These are phyloP conservation scores for Okapia johnstoni DNA, from an alignment of 2,113 vertebrate species.

Conservation along the genomic window DNA sequence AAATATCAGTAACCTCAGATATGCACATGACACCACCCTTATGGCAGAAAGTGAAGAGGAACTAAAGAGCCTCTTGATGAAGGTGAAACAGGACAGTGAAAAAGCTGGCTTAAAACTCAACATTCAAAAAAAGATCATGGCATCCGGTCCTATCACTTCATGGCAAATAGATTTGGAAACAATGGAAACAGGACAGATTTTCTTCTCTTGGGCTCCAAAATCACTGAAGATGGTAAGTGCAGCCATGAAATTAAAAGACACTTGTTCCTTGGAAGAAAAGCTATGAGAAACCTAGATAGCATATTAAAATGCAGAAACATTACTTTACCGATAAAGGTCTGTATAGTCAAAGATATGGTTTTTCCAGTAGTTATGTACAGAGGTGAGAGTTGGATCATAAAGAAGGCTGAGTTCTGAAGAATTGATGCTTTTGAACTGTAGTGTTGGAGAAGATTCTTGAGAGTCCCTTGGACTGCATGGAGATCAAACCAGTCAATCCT, in stretches of 20 bases:
- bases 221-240: not conserved
- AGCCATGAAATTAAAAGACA: not conserved
- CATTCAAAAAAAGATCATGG: not conserved
- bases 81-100: no score
- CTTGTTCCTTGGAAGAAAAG: not conserved
- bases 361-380: not conserved
- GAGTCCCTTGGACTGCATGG: not conserved
- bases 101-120: no score
- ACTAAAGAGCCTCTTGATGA: no score
- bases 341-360: not conserved
- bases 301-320: not conserved
- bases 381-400: not conserved
- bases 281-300: not conserved
- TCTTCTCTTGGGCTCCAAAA: not conserved
- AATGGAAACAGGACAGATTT: not conserved
- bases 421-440: not conserved
- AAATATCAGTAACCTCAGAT: no score
- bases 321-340: not conserved
- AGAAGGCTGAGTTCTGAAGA: not conserved
- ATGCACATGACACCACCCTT: no score
- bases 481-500: not conserved
- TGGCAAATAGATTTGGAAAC: not conserved
- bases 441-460: not conserved
- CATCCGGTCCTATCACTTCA: accelerated
- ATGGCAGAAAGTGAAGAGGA: no score